Base-by-base conservation (phyloP, 2,888 invertebrate genomes). In the Lordiphosa fenestrarum region DNA sequence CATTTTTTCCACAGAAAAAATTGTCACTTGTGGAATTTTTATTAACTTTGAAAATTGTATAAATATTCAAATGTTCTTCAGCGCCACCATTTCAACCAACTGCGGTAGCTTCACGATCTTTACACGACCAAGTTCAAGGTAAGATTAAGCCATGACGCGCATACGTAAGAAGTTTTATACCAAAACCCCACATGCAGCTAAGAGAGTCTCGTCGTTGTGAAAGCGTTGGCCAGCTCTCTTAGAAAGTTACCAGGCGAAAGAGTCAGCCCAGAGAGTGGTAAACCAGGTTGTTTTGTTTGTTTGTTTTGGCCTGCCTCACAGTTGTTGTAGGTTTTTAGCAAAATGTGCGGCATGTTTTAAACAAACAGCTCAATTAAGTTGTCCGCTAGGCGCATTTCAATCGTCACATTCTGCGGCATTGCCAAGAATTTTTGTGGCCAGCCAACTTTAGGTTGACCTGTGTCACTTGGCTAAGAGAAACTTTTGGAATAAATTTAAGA, bases 141-240 rank as follows among this genome's bases (percentile, higher is more conserved):
- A 88, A 87, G 84, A 85, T 89, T 89, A 80, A 89, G 80, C 87
- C 88, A 86, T 87, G 88, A 86, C 88, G 84, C 73, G 88, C 87
- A 88, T 88, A 87, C 85, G 81, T 85, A 88, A 88, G 88, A 88
- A 87, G 88, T 87, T 88, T 85, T 89, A 89, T 89, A 89, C 87
- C 78, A 68, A 66, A 54, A 57, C 37, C 9, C 13, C 47, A 15
- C 10, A 5, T 49, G 39, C 62, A 59, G 54, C 63, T 56, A 81
- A 84, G 84, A 68, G 63, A 77, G 84, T 19, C 15, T 30, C 53
- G 36, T 30, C 53, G 36, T 56, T 77, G 84, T 84, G 73, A 81
- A 77, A 77, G 82, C 67, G 47, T 35, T 35, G 19, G 40, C 6
- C 6, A 6, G 38, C 23, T 53, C 81, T 84, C 72, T 84, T 71